Conservation (phyloP, 2,113 vertebrate genomes). For the Chionis minor region DNA sequence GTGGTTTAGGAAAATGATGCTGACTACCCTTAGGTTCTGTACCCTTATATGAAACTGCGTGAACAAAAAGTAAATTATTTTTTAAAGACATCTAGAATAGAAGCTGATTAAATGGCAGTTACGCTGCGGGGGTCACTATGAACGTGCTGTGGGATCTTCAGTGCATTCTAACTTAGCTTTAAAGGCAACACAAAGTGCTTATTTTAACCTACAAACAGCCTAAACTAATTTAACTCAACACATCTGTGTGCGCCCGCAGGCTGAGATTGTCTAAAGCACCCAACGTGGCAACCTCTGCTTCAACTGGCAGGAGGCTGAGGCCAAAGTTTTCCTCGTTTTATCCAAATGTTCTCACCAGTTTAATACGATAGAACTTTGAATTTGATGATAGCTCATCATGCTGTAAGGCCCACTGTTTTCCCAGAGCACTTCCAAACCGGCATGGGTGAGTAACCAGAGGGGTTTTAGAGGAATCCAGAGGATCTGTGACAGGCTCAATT, state of each 20-base stretch:
- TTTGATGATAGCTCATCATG: background rate
- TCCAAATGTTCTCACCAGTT: background rate
- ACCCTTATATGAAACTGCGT: background rate
- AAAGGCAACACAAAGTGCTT: background rate
- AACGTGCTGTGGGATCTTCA: background rate
- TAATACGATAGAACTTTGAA: background rate
- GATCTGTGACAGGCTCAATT: background rate
- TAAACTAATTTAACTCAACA: background rate
- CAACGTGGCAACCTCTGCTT: background rate
- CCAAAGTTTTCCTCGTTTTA: background rate
- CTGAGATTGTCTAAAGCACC: background rate
- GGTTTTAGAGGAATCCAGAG: background rate
- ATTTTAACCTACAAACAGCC: background rate
- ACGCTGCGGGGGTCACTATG: background rate
- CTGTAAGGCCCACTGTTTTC: background rate
- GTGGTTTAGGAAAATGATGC: background rate
- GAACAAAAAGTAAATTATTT: background rate
- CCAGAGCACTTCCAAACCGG: background rate
- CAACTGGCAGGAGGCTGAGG: background rate
- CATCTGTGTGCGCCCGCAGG: background rate
- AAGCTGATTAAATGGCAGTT: background rate
- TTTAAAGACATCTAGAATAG: background rate
- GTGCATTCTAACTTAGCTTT: background rate
- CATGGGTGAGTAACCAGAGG: background rate
- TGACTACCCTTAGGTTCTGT: background rate